Evolutionary conservation across 2,113 vertebrate species (phyloP).

Genomic region (Calidris pygmaea): DNA sequence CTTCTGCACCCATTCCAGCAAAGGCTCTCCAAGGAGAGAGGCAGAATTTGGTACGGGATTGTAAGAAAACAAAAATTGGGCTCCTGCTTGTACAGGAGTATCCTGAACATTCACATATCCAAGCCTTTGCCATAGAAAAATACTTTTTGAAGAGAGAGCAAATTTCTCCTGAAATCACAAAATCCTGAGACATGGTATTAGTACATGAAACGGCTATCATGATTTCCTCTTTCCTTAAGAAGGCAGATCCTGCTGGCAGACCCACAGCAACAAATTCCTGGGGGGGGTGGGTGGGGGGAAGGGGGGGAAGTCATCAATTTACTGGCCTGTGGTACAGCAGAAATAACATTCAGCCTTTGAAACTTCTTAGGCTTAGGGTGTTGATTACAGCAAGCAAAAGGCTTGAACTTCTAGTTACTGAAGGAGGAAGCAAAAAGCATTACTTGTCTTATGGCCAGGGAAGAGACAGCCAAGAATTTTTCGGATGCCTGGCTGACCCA

Average conservation of each 20-base stretch:
- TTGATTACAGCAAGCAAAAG: neutral
- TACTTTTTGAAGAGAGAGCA: neutral
- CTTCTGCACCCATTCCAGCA: neutral
- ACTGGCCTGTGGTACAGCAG: neutral
- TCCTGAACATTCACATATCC: neutral
- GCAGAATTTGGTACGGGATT: neutral
- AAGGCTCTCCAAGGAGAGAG: neutral
- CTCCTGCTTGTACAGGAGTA: neutral
- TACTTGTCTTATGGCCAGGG: neutral
- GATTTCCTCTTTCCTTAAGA: neutral
- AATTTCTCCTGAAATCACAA: neutral
- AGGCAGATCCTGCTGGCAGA: neutral
- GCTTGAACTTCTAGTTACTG: neutral
- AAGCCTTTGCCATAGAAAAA: neutral
- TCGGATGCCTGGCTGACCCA: neutral
- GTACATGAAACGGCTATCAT: neutral
- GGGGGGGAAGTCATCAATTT: neutral
- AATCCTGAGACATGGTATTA: neutral
- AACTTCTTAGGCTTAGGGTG: neutral
- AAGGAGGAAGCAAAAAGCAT: neutral
- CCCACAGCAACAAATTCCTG: neutral
- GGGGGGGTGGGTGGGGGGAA: no score
- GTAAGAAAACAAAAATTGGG: neutral
- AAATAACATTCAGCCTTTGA: neutral
- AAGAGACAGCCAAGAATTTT: neutral